Base-by-base conservation (phyloP, 2,113 vertebrate species). In the Ursus arctos region DNA sequence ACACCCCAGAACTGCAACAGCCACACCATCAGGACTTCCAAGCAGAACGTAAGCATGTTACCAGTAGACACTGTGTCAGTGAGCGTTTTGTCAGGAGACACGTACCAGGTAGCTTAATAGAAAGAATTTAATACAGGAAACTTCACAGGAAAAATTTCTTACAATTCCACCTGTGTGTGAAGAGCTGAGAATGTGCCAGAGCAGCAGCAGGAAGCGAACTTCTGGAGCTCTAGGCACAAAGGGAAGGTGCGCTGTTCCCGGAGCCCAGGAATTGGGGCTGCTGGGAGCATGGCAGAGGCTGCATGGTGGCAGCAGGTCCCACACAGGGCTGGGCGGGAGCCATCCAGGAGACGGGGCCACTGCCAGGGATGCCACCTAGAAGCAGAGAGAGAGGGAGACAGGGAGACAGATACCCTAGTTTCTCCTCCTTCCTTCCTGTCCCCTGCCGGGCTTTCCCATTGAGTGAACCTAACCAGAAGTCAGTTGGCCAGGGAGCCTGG, bases 191-290 rank as follows among this genome's bases (percentile, higher is more conserved):
- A 31, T n/a, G 6, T 55, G 49, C 33, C 15, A 33, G 22, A 51
- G 19, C 19, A 22, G 15, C 21, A 22, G 7, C 31, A 57, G 53
- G 61, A 80, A 80, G 33, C 19, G n/a, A 7, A 7, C 18, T 2
- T 84, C 16, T 49, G 18, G 24, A 63, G 43, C 53, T 74, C 28
- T 12, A 74, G 84, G 63, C 6, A 10, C 7, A 11, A 13, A 40
- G 18, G 22, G 65, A 40, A 31, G 1, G 4, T 6, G 0, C 33
- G 2, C 26, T 26, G 0, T 31, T 18, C 1, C 31, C 6, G 14
- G 88, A 87, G 24, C 31, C 18, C 0, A 14, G 43, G 21, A 22
- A 0, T 9, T 21, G 22, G 7, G 63, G 24, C 36, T 53, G 19
- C 26, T 15, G 53, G 24, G 61, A 36, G 65, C 14, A 7, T 5